A percentile compares a stretch with the other conserved stretches of the same genome.
Evolutionary conservation across 2,888 invertebrate genomes (phyloP).

Genomic region (Lobophora halterata): DNA sequence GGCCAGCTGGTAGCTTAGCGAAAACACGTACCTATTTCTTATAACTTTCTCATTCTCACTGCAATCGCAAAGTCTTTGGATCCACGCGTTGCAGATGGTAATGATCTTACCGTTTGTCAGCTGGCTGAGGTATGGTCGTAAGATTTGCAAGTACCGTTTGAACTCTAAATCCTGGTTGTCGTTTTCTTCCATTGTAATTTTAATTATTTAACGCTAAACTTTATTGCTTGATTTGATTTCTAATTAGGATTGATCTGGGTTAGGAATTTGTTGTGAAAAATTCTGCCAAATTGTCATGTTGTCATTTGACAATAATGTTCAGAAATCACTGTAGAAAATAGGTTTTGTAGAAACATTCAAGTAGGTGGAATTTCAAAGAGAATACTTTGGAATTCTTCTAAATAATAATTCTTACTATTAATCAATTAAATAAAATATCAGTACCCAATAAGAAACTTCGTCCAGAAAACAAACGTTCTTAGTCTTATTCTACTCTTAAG

Average conservation of each 20-base stretch:
- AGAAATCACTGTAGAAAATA: background rate
- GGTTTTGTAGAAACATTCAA: constrained; percentile 3
- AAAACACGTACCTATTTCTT: constrained; percentile 64
- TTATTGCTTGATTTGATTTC: no score
- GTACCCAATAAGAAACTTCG: no score
- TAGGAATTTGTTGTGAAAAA: background rate
- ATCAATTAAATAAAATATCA: no score
- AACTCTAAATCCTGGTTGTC: constrained; percentile 60
- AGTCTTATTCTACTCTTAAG: no score
- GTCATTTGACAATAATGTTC: background rate
- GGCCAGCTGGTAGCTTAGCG: constrained; percentile 63
- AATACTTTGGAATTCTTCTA: no score
- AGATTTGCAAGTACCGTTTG: constrained; percentile 62
- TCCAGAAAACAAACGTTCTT: no score
- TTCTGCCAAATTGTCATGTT: constrained; percentile 4
- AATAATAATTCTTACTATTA: no score
- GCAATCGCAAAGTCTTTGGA: constrained; percentile 56
- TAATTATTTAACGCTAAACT: background rate
- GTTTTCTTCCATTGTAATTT: constrained; percentile 49
- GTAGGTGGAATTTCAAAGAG: background rate
- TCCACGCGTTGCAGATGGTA: constrained; percentile 63
- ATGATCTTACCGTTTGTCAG: constrained; percentile 52
- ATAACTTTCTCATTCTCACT: constrained; percentile 51
- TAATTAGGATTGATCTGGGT: no score
- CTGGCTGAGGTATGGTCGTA: constrained; percentile 58